Base-by-base conservation (phyloP, 2,113 vertebrate species). In the Mormoops blainvillei region DNA sequence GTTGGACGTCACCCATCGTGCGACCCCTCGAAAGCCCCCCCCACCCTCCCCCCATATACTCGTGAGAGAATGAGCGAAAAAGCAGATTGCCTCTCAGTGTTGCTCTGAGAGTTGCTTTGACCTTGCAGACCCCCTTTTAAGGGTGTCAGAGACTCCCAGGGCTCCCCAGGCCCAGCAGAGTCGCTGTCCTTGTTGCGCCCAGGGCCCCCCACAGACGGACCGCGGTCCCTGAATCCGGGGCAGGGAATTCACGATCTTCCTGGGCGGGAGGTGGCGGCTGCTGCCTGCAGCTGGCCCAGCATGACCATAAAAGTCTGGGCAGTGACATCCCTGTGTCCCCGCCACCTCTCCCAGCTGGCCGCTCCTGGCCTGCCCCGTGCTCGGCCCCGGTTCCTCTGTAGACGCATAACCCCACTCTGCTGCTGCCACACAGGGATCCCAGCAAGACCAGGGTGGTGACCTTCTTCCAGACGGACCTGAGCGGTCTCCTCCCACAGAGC, bases 381-480 rank as follows among this genome's bases (percentile, higher is more conserved):
- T 5, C 5, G 0, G 14, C 28, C 41, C 45, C 0, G 1, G 3
- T 0, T 1, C 24, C 33, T 84, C 78, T 1, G 5, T 33, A 2
- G 38, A 20, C 6, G 0, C 2, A 0, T 78, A 22, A 87, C 15
- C 9, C 6, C 7, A 9, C 8, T 2, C 50, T 38, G 15, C 33
- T 70, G 1, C 82, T 63, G 9, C 56, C 97, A 96, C 95, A 14
- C 98, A 99, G 99, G 97, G 99, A 99, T 65, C 99, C 99, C 54
- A 80, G 93, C 94, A 99, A 98, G 98, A 99, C 99, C 38, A 98
- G 98, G 38, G 94, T 99, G 74, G 97, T 99, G 95, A 99, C 98
- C 26, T 99, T 99, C 98, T 99, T 99, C 98, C 99, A 99, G 98
- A 99, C 99, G 0, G 99, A 99, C 97, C 99, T 99, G 43, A 98